Base-by-base conservation (phyloP, 1,140 invertebrate genomes). In the Drosophila trapezifrons region DNA sequence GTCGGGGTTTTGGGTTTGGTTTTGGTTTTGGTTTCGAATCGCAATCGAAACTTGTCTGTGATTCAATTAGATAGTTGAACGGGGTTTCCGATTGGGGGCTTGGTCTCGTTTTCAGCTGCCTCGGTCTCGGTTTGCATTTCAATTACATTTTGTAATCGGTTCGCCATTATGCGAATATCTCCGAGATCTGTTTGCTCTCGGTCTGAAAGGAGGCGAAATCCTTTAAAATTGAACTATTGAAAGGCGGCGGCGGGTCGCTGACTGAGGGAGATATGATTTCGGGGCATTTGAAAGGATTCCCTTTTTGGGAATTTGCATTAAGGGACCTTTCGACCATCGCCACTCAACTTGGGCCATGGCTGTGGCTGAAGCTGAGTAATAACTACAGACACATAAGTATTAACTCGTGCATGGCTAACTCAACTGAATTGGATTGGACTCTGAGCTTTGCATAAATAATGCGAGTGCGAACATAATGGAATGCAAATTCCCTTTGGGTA, bases 91-190 rank as follows among this genome's bases (percentile, higher is more conserved):
- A 13, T 62, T 40, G 20, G 20, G 27, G 25, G 54, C 45, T 55
- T 29, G 35, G 20, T 25, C 45, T 18, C 29, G 54, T 43, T 74
- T 54, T 72, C 18, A 47, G 56, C 38, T 7, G 8, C 9, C 32
- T 18, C 29, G 18, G 20, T 35, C 27, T 38, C 13, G 52, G 63
- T 40, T 67, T 29, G 73, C 46, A 66, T 49, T 76, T 76, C 73
- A 76, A 76, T 76, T 76, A 76, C 62, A 76, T 43, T 76, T 66
- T 37, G 35, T 76, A 76, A 75, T 63, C 70, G 71, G 20, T 65
- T 37, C n/a, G 51, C 54, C 54, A 76, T 76, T 76, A 76, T 67
- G 54, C 40, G 20, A 15, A 49, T 35, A 40, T 45, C 40, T 76
- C 25, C 15, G 35, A 29, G 45, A 60, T 70, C 37, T 62, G 29